Percentiles rank a stretch among this genome's conserved stretches.
phyloP scores from a whole-genome alignment of 2,888 invertebrate species.

The Cacoxenus indagator region DNA sequence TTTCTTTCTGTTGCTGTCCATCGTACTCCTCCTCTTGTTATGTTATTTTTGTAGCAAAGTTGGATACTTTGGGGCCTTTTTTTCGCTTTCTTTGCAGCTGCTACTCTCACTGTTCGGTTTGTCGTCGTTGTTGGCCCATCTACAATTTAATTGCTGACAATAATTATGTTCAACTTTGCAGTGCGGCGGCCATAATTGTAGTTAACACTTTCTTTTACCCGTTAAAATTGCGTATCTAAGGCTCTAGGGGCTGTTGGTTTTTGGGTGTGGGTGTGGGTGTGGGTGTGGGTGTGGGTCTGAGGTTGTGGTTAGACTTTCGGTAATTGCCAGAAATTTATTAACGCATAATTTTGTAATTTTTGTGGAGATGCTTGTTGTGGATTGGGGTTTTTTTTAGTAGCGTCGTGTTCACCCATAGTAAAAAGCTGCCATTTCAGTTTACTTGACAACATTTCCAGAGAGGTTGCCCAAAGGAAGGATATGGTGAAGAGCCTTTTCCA shows the following conservation, averaged over 20 bases:
- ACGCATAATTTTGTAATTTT: not conserved
- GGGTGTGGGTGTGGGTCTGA: not conserved
- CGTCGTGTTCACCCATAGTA: not conserved
- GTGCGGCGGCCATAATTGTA: slow-evolving; percentile 27
- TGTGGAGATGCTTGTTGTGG: not conserved
- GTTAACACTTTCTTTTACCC: not conserved
- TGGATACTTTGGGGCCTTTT: not conserved
- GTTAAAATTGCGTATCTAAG: too few species aligned
- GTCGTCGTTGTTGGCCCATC: not conserved
- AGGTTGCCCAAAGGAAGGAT: too few species aligned
- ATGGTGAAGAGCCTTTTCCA: too few species aligned
- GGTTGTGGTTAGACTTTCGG: not conserved
- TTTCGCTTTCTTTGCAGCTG: not conserved
- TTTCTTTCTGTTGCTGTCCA: not conserved
- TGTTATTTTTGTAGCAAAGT: not conserved
- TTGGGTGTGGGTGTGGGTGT: not conserved
- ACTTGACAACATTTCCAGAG: too few species aligned
- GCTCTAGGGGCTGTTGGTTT: too few species aligned
- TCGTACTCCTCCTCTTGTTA: not conserved
- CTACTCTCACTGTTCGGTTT: not conserved
- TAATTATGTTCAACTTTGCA: slow-evolving; percentile 48
- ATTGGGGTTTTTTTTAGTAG: not conserved
- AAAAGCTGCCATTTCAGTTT: too few species aligned
- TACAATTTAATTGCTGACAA: slow-evolving; percentile 49
- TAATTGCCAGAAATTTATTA: not conserved